phyloP scores from a whole-genome alignment of 2,888 invertebrate species.

The Pardosa pseudoannulata region DNA sequence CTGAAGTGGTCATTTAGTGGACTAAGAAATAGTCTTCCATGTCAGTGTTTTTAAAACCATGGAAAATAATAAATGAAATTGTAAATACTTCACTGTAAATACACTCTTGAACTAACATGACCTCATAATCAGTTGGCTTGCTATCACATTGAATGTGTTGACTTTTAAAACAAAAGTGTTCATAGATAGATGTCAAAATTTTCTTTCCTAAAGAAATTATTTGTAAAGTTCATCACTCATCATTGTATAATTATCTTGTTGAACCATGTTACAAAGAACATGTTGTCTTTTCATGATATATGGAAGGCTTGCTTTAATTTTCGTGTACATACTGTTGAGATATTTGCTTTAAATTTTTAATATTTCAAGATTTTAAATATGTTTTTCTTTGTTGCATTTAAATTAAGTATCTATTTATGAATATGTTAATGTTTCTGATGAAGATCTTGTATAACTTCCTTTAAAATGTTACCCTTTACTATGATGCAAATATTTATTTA shows the following conservation, averaged over 20 bases:
- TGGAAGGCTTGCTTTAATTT: constrained; percentile 32
- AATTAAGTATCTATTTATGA: constrained; percentile 24
- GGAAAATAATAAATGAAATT: constrained; percentile 28
- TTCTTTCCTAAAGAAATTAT: constrained; percentile 25
- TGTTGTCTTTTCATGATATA: constrained; percentile 19
- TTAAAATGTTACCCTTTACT: neutral
- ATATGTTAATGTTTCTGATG: neutral
- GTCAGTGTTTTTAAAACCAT: constrained; percentile 69
- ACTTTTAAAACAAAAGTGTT: constrained; percentile 56
- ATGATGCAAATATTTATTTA: neutral
- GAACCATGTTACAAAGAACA: constrained; percentile 21
- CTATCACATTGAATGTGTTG: constrained; percentile 52
- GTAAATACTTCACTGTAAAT: constrained; percentile 60
- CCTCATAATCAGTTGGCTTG: constrained; percentile 54
- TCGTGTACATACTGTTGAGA: constrained; percentile 60
- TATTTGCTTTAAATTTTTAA: constrained; percentile 53
- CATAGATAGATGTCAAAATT: constrained; percentile 43
- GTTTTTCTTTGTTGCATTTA: constrained; percentile 42
- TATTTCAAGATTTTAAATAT: constrained; percentile 43
- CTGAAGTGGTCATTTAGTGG: constrained; percentile 55
- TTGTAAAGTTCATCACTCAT: constrained; percentile 42
- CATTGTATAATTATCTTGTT: constrained; percentile 43
- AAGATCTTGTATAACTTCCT: neutral
- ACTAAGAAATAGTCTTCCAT: constrained; percentile 68
- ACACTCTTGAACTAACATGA: constrained; percentile 53